Evolutionary conservation across 1,140 invertebrate species (phyloP).

Genomic region (Drosophila rufa): DNA sequence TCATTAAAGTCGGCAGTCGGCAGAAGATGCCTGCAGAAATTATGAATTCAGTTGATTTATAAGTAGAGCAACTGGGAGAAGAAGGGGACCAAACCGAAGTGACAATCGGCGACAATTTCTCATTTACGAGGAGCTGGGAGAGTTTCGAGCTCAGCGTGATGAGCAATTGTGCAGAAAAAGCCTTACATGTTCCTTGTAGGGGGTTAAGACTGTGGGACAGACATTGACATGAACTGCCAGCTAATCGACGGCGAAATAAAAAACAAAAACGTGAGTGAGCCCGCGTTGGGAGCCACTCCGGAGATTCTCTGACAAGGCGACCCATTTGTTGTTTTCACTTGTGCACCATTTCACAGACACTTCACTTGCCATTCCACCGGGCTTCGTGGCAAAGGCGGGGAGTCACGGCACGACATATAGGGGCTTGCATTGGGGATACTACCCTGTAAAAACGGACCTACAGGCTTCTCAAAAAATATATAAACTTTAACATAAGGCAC

Average conservation of each 20-base stretch:
- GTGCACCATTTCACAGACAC: slow-evolving; percentile 78
- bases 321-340: slow-evolving; percentile 83
- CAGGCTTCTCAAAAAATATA: not conserved
- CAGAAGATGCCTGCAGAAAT: slow-evolving; percentile 51
- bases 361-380: slow-evolving; percentile 47
- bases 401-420: slow-evolving; percentile 26
- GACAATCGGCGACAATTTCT: slow-evolving; percentile 76
- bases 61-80: slow-evolving; percentile 33
- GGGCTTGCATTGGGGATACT: slow-evolving; percentile 5
- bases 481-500: no score
- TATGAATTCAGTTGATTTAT: slow-evolving; percentile 76
- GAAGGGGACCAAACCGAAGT: slow-evolving; percentile 38
- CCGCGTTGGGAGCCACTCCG: slow-evolving; percentile 31
- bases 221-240: slow-evolving; percentile 75
- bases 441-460: not conserved
- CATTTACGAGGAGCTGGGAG: slow-evolving; percentile 32
- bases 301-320: slow-evolving; percentile 67
- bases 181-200: slow-evolving; percentile 39
- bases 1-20: slow-evolving; percentile 55
- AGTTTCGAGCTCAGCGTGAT: slow-evolving; percentile 51
- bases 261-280: slow-evolving; percentile 57
- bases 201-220: slow-evolving; percentile 45
- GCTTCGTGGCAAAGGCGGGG: not conserved
- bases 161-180: slow-evolving; percentile 72
- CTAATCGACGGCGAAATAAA: slow-evolving; percentile 69